phyloP scores from a whole-genome alignment of 2,113 vertebrate genomes.

The Bubo bubo region DNA sequence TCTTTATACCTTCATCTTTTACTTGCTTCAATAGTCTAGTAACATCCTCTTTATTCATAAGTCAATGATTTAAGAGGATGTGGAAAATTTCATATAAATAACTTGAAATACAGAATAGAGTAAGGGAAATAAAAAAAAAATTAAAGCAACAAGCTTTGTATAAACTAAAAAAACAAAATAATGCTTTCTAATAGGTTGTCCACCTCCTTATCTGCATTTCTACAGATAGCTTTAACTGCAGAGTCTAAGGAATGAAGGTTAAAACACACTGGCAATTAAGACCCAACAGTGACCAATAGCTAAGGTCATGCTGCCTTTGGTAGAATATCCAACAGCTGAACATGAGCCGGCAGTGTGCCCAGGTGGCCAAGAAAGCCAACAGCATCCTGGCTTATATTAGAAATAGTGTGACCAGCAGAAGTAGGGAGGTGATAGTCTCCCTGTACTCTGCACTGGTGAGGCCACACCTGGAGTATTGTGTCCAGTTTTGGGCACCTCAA shows the following conservation, averaged over 20 bases:
- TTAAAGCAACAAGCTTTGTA: neutral
- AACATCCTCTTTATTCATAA: neutral
- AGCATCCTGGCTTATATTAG: no score
- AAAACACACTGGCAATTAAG: neutral
- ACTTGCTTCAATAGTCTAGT: neutral
- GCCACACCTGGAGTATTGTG: no score
- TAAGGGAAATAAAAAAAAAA: neutral
- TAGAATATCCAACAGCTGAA: neutral
- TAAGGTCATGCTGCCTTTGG: neutral
- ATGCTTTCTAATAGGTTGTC: neutral
- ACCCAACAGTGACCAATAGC: neutral
- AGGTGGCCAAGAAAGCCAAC: no score
- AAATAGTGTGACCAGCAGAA: no score
- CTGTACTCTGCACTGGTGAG: no score
- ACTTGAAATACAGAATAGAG: neutral
- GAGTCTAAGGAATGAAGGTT: neutral
- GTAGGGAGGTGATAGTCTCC: no score
- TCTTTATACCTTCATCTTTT: neutral
- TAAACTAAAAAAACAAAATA: neutral
- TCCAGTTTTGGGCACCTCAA: no score
- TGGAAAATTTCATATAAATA: neutral
- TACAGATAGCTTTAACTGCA: neutral
- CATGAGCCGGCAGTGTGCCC: no score
- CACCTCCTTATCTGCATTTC: neutral
- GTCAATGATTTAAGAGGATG: neutral